These are phyloP conservation scores for Strigamia transsilvanica DNA, from an alignment of 2,888 invertebrate genomes.

Conservation along the genomic window DNA sequence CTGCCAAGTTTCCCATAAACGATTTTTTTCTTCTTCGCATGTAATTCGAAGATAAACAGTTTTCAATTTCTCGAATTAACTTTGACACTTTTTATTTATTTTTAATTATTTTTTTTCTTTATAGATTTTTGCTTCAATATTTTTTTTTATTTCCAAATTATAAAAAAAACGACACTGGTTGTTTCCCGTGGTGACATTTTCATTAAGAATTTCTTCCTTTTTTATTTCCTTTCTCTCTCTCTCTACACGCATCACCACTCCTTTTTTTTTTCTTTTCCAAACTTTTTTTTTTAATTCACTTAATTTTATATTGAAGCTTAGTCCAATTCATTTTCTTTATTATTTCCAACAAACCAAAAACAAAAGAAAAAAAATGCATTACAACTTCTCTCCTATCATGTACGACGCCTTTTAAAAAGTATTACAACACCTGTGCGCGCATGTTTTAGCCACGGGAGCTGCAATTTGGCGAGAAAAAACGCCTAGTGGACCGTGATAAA, in stretches of 20 bases:
- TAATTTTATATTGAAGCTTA: neutral
- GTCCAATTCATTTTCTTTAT: conserved; percentile 5
- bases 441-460: conserved; percentile 26
- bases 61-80: conserved; percentile 26
- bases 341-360: neutral
- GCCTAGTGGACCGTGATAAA: conserved; percentile 30
- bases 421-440: conserved; percentile 30
- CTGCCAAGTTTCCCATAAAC: neutral
- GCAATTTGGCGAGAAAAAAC: conserved; percentile 30
- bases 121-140: neutral
- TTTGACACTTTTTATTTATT: neutral
- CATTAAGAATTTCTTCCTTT: neutral
- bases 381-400: neutral
- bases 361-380: neutral
- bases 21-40: neutral
- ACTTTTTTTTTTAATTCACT: conserved; percentile 13
- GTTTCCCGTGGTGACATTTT: conserved; percentile 21
- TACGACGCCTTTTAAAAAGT: conserved; percentile 25
- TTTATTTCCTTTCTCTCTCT: neutral
- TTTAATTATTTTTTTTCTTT: neutral
- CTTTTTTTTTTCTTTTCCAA: neutral
- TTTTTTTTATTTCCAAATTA: neutral
- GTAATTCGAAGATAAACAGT: conserved; percentile 20
- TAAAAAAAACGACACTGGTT: neutral
- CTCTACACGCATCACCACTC: neutral